Base-by-base conservation (phyloP, 2,797 vertebrate species). In the Pseudopleuronectes americanus region DNA sequence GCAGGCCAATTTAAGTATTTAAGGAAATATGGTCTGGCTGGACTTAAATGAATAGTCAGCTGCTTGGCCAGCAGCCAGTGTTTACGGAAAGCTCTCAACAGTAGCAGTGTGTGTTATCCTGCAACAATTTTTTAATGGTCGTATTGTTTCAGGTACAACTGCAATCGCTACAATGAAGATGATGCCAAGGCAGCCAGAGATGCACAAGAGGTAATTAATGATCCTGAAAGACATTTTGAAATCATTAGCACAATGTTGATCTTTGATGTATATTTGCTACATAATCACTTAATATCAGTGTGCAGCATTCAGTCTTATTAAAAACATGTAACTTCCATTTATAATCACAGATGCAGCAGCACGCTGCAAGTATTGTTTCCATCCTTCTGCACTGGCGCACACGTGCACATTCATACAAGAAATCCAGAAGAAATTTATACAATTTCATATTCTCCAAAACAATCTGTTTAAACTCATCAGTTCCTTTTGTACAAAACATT, bases 121-220 rank as follows among this genome's bases (percentile, higher is more conserved):
- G 31, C 36, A 22, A 70, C 70, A 14, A 8, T 22, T 55, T 43
- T 21, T 49, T 57, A 49, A 88, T 91, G 57, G 17, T 68, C 3
- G 58, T 65, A 62, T 89, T 1, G 1, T 80, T 71, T 74, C 84
- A 99, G 98, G 98, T 99, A 99, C 94, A 99, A 99, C 93, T 99
- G 98, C 91, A 99, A 99, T 93, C 97, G 98, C 87, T 99, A 99
- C 91, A 99, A 99, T 79, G 98, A 99, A 94, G 98, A 99, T 84
- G 98, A 99, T 89, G 98, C 98, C 83, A 99, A 99, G 93, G 98
- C 98, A 84, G 98, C 98, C 75, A 95, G 98, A 90, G 98, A 99
- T 84, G 98, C 98, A 56, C 97, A 99, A 92, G 98, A 99, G 96
- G 98, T 98, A 92, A 93, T 57, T 13, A 49, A 48, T 36, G 1